Evolutionary conservation across 2,797 vertebrate genomes (phyloP).

Genomic region (Etheostoma perlongum): DNA sequence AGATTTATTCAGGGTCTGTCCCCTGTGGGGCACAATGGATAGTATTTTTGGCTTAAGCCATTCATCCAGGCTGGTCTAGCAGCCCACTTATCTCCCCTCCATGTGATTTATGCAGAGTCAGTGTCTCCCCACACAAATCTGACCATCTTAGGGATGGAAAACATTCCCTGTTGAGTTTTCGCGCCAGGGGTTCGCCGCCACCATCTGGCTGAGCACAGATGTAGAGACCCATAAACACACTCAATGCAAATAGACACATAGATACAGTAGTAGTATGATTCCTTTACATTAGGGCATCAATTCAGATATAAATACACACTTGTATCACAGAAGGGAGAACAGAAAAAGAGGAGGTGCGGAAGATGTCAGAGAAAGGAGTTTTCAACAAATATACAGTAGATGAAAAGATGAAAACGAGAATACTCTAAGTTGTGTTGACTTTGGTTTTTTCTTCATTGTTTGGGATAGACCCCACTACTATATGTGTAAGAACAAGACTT

Average conservation of each 20-base stretch:
- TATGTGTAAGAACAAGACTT: not conserved
- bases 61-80: conserved; percentile 61
- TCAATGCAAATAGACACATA: conserved; percentile 45
- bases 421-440: conserved; percentile 2
- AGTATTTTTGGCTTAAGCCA: conserved; percentile 49
- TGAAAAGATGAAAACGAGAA: conserved; percentile 22
- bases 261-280: conserved; percentile 12
- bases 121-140: conserved; percentile 79
- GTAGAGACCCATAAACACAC: conserved; percentile 63
- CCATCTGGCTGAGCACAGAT: conserved; percentile 66
- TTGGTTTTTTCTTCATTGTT: not conserved
- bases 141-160: conserved; percentile 86
- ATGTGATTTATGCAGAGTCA: conserved; percentile 71
- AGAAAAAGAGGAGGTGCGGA: not conserved
- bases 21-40: conserved; percentile 45
- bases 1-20: conserved; percentile 52
- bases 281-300: not conserved
- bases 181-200: conserved; percentile 57
- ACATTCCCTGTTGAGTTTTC: conserved; percentile 75
- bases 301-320: conserved; percentile 9
- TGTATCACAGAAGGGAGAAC: not conserved
- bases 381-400: conserved; percentile 2
- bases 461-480: not conserved
- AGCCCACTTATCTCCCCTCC: conserved; percentile 66
- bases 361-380: not conserved